These are phyloP conservation scores for Cordylochernes scorpioides DNA, from an alignment of 2,888 invertebrate species.

Conservation along the genomic window DNA sequence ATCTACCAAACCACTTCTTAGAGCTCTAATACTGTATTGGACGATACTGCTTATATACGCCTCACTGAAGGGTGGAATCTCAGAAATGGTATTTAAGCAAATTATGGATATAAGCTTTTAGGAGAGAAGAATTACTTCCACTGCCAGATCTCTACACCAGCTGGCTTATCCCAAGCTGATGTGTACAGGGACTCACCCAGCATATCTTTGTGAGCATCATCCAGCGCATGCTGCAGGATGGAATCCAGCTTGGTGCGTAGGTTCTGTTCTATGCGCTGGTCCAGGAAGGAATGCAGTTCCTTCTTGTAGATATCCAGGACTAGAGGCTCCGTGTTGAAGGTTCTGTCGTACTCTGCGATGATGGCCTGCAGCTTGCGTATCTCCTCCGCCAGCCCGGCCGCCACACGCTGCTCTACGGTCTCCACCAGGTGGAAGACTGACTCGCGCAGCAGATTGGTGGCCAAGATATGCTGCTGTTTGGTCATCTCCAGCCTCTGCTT, in stretches of 20 bases:
- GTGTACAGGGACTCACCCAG: conserved; percentile 34
- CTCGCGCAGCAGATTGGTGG: conserved; percentile 78
- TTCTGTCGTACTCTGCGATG: conserved; percentile 74
- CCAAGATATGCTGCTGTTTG: conserved; percentile 56
- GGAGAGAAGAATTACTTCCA: conserved; percentile 1
- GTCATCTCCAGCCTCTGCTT: conserved; percentile 56
- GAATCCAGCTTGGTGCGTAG: conserved; percentile 56
- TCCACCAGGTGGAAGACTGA: conserved; percentile 84
- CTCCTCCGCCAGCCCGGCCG: conserved; percentile 81
- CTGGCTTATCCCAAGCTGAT: too few species aligned
- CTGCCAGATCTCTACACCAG: too few species aligned
- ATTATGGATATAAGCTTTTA: too few species aligned
- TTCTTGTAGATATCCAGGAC: conserved; percentile 78
- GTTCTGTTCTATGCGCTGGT: conserved; percentile 56
- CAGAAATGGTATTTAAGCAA: too few species aligned
- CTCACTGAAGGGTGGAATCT: too few species aligned
- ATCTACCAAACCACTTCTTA: too few species aligned
- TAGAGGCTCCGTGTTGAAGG: conserved; percentile 61
- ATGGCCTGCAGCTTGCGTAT: conserved; percentile 69
- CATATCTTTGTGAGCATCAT: conserved; percentile 73
- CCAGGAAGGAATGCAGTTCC: conserved; percentile 63
- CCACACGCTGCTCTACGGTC: conserved; percentile 36
- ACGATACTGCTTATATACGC: too few species aligned
- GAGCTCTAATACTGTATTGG: too few species aligned
- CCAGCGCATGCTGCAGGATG: conserved; percentile 66